Evolutionary conservation across 2,113 vertebrate genomes (phyloP).

Genomic region (Syngnathus scovelli): DNA sequence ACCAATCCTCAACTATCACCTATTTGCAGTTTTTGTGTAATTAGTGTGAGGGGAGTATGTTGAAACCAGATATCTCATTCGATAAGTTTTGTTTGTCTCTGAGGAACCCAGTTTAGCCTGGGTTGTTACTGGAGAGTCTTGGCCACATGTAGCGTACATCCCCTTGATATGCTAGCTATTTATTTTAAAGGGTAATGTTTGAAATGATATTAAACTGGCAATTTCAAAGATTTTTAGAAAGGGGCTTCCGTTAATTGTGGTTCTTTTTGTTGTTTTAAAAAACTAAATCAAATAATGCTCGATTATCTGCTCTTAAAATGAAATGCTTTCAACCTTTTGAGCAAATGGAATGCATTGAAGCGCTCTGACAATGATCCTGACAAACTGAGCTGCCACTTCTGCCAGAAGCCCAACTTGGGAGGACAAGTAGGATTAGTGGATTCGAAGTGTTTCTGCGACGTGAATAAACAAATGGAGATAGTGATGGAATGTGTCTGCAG

Average conservation of each 20-base stretch:
- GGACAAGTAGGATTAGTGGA: conserved; percentile 56
- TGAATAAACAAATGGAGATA: conserved; percentile 59
- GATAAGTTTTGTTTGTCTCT: background rate
- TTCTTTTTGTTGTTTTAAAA: background rate
- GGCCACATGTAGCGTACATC: no score
- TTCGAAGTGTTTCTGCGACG: conserved; percentile 54
- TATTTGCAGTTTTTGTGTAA: no score
- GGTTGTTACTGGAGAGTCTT: no score
- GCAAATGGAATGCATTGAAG: conserved; percentile 4
- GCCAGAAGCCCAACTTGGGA: conserved; percentile 18
- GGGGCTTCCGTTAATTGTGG: background rate
- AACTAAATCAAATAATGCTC: background rate
- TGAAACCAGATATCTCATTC: background rate
- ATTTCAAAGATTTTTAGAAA: background rate
- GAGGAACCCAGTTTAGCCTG: background rate
- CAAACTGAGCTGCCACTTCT: conserved; percentile 1
- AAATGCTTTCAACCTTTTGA: background rate
- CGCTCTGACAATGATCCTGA: background rate
- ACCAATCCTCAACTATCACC: no score
- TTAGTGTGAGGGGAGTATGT: background rate
- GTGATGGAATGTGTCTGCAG: conserved; percentile 55
- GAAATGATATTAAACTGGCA: background rate
- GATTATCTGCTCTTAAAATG: background rate
- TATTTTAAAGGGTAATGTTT: no score
- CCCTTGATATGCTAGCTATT: no score